These are phyloP conservation scores for Xyrauchen texanus DNA, from an alignment of 2,113 vertebrate species.

Conservation along the genomic window DNA sequence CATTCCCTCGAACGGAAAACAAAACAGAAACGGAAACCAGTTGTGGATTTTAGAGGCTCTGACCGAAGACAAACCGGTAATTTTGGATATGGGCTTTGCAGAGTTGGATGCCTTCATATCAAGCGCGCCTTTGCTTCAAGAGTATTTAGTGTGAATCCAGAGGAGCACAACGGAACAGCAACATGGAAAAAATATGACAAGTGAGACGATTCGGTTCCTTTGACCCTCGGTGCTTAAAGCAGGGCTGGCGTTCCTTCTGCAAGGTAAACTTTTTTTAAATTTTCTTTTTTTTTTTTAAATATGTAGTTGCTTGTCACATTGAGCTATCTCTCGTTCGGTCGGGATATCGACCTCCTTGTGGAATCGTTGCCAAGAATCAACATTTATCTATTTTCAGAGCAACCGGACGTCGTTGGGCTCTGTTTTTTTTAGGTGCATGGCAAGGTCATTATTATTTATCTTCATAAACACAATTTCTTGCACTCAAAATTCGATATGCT, in stretches of 20 bases:
- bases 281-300: not conserved
- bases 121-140: slow-evolving; percentile 45
- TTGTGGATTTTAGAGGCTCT: slow-evolving; percentile 52
- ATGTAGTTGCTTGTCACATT: not conserved
- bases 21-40: slow-evolving; percentile 9
- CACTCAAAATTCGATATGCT: not conserved
- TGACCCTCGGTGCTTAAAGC: slow-evolving; percentile 58
- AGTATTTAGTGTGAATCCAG: slow-evolving; percentile 50
- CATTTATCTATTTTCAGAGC: not conserved
- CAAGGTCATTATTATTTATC: slow-evolving; percentile 12
- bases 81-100: slow-evolving; percentile 56
- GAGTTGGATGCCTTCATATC: slow-evolving; percentile 48
- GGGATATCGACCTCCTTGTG: not conserved
- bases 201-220: slow-evolving; percentile 59
- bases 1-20: not conserved
- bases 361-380: slow-evolving; percentile 2
- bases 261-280: slow-evolving; percentile 69
- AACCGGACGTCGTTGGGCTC: not conserved
- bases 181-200: slow-evolving; percentile 60
- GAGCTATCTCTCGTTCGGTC: not conserved
- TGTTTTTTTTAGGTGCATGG: not conserved
- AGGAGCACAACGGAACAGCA: slow-evolving; percentile 53
- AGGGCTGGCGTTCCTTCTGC: slow-evolving; percentile 61
- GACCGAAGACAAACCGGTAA: slow-evolving; percentile 23
- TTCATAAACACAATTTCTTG: not conserved